Evolutionary conservation across 2,888 invertebrate genomes (phyloP).

Genomic region (Penaeus monodon): DNA sequence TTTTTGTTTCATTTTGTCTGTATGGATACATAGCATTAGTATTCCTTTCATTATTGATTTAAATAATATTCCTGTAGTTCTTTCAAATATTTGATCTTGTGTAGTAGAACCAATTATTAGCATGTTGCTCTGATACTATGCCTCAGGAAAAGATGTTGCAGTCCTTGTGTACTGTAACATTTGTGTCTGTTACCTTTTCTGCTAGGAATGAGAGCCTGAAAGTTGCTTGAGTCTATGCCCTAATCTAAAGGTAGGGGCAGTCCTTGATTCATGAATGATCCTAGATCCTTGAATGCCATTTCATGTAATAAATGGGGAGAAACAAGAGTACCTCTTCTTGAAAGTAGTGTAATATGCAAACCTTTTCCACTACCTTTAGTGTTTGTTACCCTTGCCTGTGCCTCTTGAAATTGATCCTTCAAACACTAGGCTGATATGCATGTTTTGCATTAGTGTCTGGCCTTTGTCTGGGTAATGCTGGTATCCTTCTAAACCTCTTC

Average conservation of each 20-base stretch:
- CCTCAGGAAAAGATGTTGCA: neutral
- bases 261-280: constrained; percentile 7
- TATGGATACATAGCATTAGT: too few relatives aligned
- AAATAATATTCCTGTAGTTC: too few relatives aligned
- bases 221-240: constrained; percentile 57
- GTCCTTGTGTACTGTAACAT: neutral
- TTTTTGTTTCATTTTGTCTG: too few relatives aligned
- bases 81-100: too few relatives aligned
- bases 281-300: neutral
- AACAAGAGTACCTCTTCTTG: neutral
- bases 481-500: too few relatives aligned
- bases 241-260: constrained; percentile 14
- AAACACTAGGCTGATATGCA: constrained; percentile 40
- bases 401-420: constrained; percentile 26
- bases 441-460: constrained; percentile 32
- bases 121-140: too few relatives aligned
- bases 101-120: too few relatives aligned
- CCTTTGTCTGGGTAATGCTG: neutral
- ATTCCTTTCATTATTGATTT: too few relatives aligned
- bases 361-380: constrained; percentile 34
- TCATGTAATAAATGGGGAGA: too few relatives aligned
- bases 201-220: neutral
- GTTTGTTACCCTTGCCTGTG: constrained; percentile 42
- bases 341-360: constrained; percentile 17
- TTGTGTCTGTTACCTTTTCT: neutral